Evolutionary conservation across 2,888 invertebrate species (phyloP).

Genomic region (Sinodicranocentrus sp.): DNA sequence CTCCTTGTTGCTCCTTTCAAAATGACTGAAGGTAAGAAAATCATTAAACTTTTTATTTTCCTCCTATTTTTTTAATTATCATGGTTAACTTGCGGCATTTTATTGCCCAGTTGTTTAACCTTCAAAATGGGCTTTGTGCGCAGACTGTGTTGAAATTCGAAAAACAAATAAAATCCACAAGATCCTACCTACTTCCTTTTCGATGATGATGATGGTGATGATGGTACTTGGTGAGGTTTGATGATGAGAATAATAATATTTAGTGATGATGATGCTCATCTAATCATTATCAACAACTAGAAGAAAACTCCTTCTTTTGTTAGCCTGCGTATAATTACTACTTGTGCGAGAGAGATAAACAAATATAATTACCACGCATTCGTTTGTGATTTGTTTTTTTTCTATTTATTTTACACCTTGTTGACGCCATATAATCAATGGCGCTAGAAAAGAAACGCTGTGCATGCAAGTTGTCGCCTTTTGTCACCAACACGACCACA

Average conservation of each 20-base stretch:
- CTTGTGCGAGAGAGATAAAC: constrained; percentile 4
- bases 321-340: constrained; percentile 58
- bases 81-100: constrained; percentile 24
- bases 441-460: not conserved
- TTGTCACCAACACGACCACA: constrained; percentile 20
- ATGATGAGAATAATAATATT: constrained; percentile 3
- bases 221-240: too few species aligned
- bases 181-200: too few species aligned
- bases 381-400: constrained; percentile 12
- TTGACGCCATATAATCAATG: constrained; percentile 21
- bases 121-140: not conserved
- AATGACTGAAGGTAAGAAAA: too few species aligned
- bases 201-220: too few species aligned
- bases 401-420: not conserved
- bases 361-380: constrained; percentile 38
- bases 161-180: constrained; percentile 13
- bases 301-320: constrained; percentile 8
- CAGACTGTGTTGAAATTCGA: constrained; percentile 8
- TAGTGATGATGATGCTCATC: constrained; percentile 21
- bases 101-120: constrained; percentile 21
- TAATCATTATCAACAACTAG: constrained; percentile 19
- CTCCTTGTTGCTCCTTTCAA: too few species aligned
- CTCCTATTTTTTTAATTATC: not conserved
- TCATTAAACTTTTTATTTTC: not conserved
- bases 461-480: not conserved